A percentile compares a stretch with the other conserved stretches of the same genome.
These are phyloP conservation scores for Panopea generosa DNA, from an alignment of 2,888 invertebrate species.

Conservation along the genomic window DNA sequence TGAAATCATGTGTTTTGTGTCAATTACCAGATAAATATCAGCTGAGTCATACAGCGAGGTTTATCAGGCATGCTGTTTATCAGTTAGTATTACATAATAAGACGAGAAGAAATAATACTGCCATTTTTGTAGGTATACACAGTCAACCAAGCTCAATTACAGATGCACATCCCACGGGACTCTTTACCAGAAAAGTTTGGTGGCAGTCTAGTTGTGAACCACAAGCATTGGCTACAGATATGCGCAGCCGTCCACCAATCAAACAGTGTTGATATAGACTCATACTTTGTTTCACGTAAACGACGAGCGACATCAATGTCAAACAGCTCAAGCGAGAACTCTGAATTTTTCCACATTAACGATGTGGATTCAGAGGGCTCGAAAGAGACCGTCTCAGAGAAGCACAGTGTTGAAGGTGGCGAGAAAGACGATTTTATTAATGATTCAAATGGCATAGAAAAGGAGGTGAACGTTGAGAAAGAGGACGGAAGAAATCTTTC, in stretches of 20 bases:
- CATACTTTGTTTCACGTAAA: slow-evolving; percentile 73
- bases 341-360: slow-evolving; percentile 72
- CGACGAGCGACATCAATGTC: slow-evolving; percentile 42
- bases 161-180: slow-evolving; percentile 94
- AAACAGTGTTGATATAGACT: slow-evolving; percentile 68
- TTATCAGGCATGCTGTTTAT: too few relatives aligned
- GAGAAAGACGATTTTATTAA: slow-evolving; percentile 77
- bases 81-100: too few relatives aligned
- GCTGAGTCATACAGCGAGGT: too few relatives aligned
- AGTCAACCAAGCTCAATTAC: slow-evolving; percentile 95
- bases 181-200: slow-evolving; percentile 95
- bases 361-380: slow-evolving; percentile 81
- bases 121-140: slow-evolving; percentile 93
- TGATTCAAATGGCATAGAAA: slow-evolving; percentile 67
- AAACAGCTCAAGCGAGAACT: slow-evolving; percentile 74
- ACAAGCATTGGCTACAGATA: slow-evolving; percentile 93
- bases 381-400: slow-evolving; percentile 85
- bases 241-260: slow-evolving; percentile 75
- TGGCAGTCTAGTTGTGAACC: slow-evolving; percentile 93
- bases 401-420: slow-evolving; percentile 88
- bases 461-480: slow-evolving; percentile 73
- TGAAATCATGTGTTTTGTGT: too few relatives aligned
- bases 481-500: slow-evolving; percentile 55
- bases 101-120: too few relatives aligned
- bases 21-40: too few relatives aligned